These are phyloP conservation scores for Python bivittatus DNA, from an alignment of 2,113 vertebrate genomes.

Conservation along the genomic window DNA sequence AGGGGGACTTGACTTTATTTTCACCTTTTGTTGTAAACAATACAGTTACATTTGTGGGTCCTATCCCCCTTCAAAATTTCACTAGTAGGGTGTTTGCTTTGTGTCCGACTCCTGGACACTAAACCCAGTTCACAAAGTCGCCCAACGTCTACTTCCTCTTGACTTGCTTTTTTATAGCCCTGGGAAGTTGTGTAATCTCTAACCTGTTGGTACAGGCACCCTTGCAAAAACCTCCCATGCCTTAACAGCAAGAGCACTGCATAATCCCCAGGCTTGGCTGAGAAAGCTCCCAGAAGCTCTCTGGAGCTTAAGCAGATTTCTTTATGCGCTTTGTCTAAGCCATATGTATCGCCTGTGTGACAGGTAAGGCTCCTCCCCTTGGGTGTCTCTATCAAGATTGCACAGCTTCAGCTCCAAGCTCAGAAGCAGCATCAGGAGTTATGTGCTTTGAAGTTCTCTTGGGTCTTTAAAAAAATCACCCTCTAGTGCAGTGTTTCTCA, in stretches of 20 bases:
- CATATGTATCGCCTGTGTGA: too few relatives aligned
- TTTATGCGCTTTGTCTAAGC: not conserved
- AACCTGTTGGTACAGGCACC: not conserved
- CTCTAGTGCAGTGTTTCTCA: not conserved
- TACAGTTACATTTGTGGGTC: not conserved
- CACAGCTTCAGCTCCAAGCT: not conserved
- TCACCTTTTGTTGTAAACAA: not conserved
- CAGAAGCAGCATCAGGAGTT: not conserved
- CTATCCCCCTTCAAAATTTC: not conserved
- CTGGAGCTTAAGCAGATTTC: not conserved
- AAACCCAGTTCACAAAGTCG: not conserved
- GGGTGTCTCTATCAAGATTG: not conserved
- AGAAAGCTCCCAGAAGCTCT: not conserved
- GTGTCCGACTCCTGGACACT: too few relatives aligned
- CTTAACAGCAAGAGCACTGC: not conserved
- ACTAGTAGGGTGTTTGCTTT: not conserved
- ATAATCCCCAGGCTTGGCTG: not conserved
- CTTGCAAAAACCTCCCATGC: not conserved
- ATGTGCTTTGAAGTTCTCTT: not conserved
- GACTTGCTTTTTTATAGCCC: not conserved
- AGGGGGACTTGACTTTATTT: not conserved
- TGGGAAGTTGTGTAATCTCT: not conserved
- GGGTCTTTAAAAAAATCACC: not conserved
- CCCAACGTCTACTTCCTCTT: not conserved
- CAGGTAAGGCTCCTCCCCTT: not conserved